phyloP scores from a whole-genome alignment of 2,113 vertebrate genomes.

The Pseudorectes ferrugineus region DNA sequence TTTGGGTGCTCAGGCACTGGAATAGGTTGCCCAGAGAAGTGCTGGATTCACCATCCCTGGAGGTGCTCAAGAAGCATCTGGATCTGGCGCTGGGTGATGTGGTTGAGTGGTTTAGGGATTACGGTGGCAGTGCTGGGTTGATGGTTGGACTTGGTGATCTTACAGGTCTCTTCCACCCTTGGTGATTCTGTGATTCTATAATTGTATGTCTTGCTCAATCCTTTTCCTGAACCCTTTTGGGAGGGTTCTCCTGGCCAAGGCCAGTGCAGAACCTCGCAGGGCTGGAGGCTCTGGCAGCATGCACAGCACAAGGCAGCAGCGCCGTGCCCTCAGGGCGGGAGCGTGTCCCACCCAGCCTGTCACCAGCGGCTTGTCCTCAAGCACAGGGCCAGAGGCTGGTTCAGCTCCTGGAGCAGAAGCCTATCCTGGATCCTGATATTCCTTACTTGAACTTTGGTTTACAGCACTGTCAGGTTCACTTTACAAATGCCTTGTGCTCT shows the following conservation, averaged over 20 bases:
- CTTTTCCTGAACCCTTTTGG: background rate
- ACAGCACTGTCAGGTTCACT: background rate
- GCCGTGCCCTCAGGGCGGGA: fast-evolving
- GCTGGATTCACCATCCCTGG: background rate
- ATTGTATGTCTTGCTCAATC: no score
- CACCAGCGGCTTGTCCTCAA: background rate
- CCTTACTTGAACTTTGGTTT: background rate
- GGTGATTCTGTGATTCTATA: no score
- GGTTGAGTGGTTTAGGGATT: background rate
- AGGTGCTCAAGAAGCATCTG: background rate
- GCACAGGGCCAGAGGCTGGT: background rate
- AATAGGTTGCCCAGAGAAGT: background rate
- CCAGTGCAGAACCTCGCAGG: background rate
- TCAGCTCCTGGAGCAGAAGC: background rate
- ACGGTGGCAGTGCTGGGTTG: background rate
- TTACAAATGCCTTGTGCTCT: background rate
- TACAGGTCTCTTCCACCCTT: background rate
- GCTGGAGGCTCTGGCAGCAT: fast-evolving
- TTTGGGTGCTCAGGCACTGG: background rate
- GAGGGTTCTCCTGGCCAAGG: background rate
- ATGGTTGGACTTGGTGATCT: background rate
- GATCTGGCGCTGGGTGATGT: fast-evolving
- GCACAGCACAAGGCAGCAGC: background rate
- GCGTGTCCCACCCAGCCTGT: background rate
- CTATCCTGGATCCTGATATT: background rate